A percentile compares a stretch with the other conserved stretches of the same genome.
phyloP scores from a whole-genome alignment of 1,140 invertebrate species.

The Anastrepha obliqua region DNA sequence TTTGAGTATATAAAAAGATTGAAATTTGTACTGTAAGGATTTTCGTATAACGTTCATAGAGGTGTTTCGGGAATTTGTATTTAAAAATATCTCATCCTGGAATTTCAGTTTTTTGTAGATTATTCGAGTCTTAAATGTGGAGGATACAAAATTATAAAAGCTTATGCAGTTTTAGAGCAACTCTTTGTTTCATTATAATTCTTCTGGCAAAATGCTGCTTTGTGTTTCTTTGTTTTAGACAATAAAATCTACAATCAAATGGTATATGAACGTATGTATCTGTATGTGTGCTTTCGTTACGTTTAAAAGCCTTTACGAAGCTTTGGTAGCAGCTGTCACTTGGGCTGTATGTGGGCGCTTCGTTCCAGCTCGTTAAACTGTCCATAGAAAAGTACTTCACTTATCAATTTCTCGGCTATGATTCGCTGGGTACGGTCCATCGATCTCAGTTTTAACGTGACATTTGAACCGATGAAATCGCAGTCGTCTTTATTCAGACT shows the following conservation, averaged over 20 bases:
- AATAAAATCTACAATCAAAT: slow-evolving; percentile 4
- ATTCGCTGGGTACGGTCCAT: slow-evolving; percentile 74
- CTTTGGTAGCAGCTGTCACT: slow-evolving; percentile 64
- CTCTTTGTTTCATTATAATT: too few relatives aligned
- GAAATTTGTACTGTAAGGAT: slow-evolving; percentile 27
- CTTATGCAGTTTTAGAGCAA: too few relatives aligned
- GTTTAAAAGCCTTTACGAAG: slow-evolving; percentile 53
- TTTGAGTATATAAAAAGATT: background rate
- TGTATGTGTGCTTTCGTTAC: slow-evolving; percentile 8
- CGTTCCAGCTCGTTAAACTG: slow-evolving; percentile 72
- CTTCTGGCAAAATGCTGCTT: too few relatives aligned
- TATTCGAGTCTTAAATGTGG: too few relatives aligned
- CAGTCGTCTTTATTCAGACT: slow-evolving; percentile 68
- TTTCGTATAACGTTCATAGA: slow-evolving; percentile 3
- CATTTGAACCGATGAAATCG: slow-evolving; percentile 73
- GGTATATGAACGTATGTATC: background rate
- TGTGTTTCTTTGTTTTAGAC: background rate
- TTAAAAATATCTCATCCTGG: too few relatives aligned
- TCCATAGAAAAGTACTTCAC: slow-evolving; percentile 74
- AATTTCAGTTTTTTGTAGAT: too few relatives aligned
- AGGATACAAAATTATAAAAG: too few relatives aligned
- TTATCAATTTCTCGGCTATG: slow-evolving; percentile 74
- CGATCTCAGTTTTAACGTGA: slow-evolving; percentile 72
- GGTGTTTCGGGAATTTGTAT: background rate
- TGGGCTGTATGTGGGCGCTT: slow-evolving; percentile 69